These are phyloP conservation scores for Ennomos fuscantarius DNA, from an alignment of 2,888 invertebrate species.

Conservation along the genomic window DNA sequence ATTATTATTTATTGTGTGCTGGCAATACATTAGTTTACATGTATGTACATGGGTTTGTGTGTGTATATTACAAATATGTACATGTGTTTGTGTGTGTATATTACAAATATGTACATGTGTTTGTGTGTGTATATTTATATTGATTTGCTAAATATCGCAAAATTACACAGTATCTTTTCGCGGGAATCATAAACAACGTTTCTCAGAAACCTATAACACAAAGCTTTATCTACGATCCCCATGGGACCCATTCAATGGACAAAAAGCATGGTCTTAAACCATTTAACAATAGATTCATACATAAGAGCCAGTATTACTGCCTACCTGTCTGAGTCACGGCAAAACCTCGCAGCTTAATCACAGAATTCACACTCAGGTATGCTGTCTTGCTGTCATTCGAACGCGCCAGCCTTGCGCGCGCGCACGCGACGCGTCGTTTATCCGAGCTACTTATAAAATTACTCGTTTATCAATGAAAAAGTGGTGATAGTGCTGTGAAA, in stretches of 20 bases:
- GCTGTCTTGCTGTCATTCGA: conserved; percentile 37
- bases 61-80: too few species aligned
- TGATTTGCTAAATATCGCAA: too few species aligned
- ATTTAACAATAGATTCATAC: conserved; percentile 9
- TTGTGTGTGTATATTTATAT: too few species aligned
- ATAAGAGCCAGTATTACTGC: conserved; percentile 1
- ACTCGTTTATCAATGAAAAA: conserved; percentile 40
- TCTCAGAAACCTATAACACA: conserved; percentile 5
- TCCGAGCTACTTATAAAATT: conserved; percentile 16
- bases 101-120: too few species aligned
- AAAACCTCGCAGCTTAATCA: conserved; percentile 31
- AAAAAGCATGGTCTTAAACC: conserved; percentile 19
- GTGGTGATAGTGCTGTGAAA: conserved; percentile 37
- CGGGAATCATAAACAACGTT: conserved; percentile 16
- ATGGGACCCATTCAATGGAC: neutral
- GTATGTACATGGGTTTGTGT: too few species aligned
- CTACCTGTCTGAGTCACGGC: conserved; percentile 40
- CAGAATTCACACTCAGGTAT: neutral
- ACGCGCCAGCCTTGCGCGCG: conserved; percentile 36
- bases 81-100: too few species aligned
- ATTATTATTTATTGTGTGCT: too few species aligned
- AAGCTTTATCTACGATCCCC: neutral
- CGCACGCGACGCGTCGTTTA: conserved; percentile 59
- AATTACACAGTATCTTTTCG: neutral
- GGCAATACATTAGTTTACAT: too few species aligned